phyloP scores from a whole-genome alignment of 2,888 invertebrate genomes.

The Hemistola chrysoprasaria region DNA sequence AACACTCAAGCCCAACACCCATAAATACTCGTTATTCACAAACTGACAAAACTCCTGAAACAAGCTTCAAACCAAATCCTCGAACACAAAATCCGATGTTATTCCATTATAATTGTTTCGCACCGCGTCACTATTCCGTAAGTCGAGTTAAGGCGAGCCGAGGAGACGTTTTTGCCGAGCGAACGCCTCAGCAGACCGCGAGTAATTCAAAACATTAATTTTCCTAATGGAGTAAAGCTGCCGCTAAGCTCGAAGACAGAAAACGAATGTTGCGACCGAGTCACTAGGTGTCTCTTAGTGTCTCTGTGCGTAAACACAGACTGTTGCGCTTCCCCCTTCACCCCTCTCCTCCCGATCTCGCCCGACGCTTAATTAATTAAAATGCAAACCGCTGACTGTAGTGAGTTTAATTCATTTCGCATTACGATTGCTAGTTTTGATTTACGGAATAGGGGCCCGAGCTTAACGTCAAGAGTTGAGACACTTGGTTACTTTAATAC shows the following conservation, averaged over 20 bases:
- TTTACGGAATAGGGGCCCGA: slow-evolving; percentile 20
- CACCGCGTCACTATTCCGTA: slow-evolving; percentile 27
- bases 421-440: slow-evolving; percentile 56
- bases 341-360: slow-evolving; percentile 23
- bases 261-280: slow-evolving; percentile 49
- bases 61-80: slow-evolving; percentile 1
- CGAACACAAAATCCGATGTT: slow-evolving; percentile 5
- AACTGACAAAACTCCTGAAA: slow-evolving; percentile 6
- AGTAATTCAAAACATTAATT: slow-evolving; percentile 81
- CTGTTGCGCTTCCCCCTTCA: slow-evolving; percentile 51
- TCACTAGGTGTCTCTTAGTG: slow-evolving; percentile 57
- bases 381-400: slow-evolving; percentile 70
- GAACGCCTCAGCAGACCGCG: slow-evolving; percentile 34
- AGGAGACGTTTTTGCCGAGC: slow-evolving; percentile 24
- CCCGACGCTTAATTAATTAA: slow-evolving; percentile 73
- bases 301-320: slow-evolving; percentile 61
- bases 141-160: slow-evolving; percentile 12
- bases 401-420: slow-evolving; percentile 49
- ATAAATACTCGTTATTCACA: too few relatives aligned
- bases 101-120: slow-evolving; percentile 20
- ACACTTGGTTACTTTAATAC: neutral
- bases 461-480: neutral
- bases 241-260: slow-evolving; percentile 64
- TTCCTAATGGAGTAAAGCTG: slow-evolving; percentile 79
- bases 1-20: too few relatives aligned